Percentiles rank a stretch among this genome's conserved stretches.
Conservation (phyloP, 2,888 invertebrate species). For the Lithophane semibrunnea region DNA sequence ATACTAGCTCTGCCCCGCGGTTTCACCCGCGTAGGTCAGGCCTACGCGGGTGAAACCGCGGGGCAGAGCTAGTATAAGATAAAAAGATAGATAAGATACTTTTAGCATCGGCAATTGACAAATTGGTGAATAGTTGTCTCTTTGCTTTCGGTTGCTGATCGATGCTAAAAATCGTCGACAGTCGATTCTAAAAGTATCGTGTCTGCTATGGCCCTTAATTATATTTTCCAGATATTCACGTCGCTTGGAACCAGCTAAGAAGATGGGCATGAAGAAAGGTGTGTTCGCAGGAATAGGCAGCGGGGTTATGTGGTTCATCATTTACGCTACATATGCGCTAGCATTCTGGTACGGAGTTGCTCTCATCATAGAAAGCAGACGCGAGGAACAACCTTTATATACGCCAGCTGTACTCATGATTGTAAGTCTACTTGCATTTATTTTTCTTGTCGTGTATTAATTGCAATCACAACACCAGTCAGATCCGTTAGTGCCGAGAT, state of each 20-base stretch:
- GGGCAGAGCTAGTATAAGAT: too few relatives aligned
- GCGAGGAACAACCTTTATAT: conserved; percentile 90
- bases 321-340: conserved; percentile 93
- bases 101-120: neutral
- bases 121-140: neutral
- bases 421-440: conserved; percentile 83
- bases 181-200: neutral
- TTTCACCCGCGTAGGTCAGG: too few relatives aligned
- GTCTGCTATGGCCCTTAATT: neutral
- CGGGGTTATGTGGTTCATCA: conserved; percentile 94
- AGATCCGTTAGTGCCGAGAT: neutral
- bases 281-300: conserved; percentile 93
- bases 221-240: conserved; percentile 83
- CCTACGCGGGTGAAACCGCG: too few relatives aligned
- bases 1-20: too few relatives aligned
- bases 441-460: neutral
- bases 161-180: neutral
- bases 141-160: neutral
- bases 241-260: conserved; percentile 91
- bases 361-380: conserved; percentile 92
- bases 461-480: neutral
- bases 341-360: conserved; percentile 95
- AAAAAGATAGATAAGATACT: too few relatives aligned
- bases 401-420: conserved; percentile 93
- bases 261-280: conserved; percentile 91